These are phyloP conservation scores for Ifrita kowaldi DNA, from an alignment of 2,113 vertebrate species.

Conservation along the genomic window DNA sequence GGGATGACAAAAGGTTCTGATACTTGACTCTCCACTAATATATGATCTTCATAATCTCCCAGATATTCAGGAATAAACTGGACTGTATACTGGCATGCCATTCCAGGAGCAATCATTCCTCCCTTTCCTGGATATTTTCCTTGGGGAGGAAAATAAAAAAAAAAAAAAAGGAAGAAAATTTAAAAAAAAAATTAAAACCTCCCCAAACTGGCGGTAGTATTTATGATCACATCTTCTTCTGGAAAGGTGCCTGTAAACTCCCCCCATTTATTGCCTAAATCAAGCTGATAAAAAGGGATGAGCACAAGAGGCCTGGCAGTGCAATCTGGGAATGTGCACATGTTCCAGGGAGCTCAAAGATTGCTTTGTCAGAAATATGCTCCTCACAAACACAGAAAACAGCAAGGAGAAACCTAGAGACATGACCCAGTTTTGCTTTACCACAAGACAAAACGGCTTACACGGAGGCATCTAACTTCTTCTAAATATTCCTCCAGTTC, in stretches of 20 bases:
- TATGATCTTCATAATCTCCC: slow-evolving; percentile 82
- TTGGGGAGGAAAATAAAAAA: slow-evolving; percentile 6
- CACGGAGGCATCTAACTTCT: not conserved
- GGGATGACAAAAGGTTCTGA: slow-evolving; percentile 80
- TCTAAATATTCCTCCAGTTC: not conserved
- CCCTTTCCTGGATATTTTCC: slow-evolving; percentile 89
- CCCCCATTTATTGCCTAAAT: not conserved
- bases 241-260: not conserved
- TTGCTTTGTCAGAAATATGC: not conserved
- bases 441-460: not conserved
- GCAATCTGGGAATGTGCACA: not conserved
- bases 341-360: not conserved
- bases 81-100: slow-evolving; percentile 86
- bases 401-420: not conserved
- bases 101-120: slow-evolving; percentile 88
- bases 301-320: not conserved
- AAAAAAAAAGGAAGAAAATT: not conserved
- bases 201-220: not conserved
- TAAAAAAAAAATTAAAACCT: not conserved
- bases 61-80: slow-evolving; percentile 87
- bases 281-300: not conserved
- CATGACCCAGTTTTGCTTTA: not conserved
- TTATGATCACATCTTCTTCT: not conserved
- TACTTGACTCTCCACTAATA: slow-evolving; percentile 83
- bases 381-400: not conserved